phyloP scores from a whole-genome alignment of 1,140 invertebrate species.

The Mercenaria mercenaria region DNA sequence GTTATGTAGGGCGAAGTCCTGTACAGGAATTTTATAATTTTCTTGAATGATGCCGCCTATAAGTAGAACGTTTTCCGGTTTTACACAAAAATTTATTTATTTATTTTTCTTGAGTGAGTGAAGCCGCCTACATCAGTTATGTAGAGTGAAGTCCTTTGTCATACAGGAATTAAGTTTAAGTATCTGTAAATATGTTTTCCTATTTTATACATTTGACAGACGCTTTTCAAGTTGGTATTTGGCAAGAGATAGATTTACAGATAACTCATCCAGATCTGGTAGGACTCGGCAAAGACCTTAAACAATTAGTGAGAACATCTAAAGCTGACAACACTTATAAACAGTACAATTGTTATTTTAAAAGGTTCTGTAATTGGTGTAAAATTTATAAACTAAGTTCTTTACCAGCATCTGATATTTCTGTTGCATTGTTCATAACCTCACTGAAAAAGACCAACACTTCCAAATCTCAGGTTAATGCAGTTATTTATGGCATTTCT shows the following conservation, averaged over 20 bases:
- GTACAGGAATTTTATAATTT: no score
- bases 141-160: no score
- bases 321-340: conserved; percentile 29
- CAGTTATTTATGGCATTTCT: conserved; percentile 12
- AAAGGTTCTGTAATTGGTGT: conserved; percentile 27
- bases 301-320: background rate
- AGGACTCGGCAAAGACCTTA: background rate
- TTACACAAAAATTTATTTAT: no score
- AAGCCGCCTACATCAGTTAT: no score
- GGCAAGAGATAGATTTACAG: background rate
- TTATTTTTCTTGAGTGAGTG: no score
- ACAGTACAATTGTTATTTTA: conserved; percentile 45
- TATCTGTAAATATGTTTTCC: no score
- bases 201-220: no score
- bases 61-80: no score
- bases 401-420: conserved; percentile 14
- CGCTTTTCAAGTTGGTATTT: no score
- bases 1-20: background rate
- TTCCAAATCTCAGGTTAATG: conserved; percentile 10
- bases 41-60: no score
- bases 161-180: no score
- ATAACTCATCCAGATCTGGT: conserved; percentile 5
- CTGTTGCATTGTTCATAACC: background rate
- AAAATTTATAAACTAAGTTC: background rate
- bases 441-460: background rate